These are phyloP conservation scores for Poecile montanus DNA, from an alignment of 2,797 vertebrate genomes.

Conservation along the genomic window DNA sequence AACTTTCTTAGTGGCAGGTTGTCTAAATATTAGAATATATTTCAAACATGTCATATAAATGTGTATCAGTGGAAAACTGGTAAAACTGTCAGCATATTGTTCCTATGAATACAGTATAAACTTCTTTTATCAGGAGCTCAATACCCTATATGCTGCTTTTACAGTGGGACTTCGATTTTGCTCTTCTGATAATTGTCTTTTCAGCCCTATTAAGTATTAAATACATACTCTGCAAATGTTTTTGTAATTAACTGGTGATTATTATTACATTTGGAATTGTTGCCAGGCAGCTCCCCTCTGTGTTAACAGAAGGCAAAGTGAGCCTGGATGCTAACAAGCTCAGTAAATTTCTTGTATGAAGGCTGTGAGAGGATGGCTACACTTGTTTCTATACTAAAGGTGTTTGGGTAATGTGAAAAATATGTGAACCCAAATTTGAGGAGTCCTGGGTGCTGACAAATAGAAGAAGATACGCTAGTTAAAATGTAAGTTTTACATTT, in stretches of 20 bases:
- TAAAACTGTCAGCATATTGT: neutral
- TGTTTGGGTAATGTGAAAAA: neutral
- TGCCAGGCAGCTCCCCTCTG: constrained; percentile 40
- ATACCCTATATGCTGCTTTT: neutral
- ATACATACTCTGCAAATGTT: neutral
- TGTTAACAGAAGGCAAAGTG: constrained; percentile 30
- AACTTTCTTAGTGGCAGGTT: neutral
- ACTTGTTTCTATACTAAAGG: neutral
- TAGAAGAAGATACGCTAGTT: neutral
- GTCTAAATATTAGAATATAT: neutral
- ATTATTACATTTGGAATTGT: constrained; percentile 35
- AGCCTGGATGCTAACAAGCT: constrained; percentile 11
- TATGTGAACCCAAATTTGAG: neutral
- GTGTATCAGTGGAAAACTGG: neutral
- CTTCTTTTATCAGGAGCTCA: neutral
- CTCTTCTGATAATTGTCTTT: neutral
- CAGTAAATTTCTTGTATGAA: neutral
- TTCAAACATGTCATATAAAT: neutral
- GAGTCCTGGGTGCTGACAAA: neutral
- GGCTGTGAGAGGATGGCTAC: neutral
- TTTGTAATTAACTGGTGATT: neutral
- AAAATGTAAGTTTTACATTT: neutral
- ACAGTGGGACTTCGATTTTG: neutral
- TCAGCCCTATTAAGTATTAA: constrained; percentile 16
- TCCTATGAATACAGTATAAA: neutral